A percentile compares a stretch with the other conserved stretches of the same genome.
These are phyloP conservation scores for Amazona vittata DNA, from an alignment of 2,113 vertebrate genomes.

Conservation along the genomic window DNA sequence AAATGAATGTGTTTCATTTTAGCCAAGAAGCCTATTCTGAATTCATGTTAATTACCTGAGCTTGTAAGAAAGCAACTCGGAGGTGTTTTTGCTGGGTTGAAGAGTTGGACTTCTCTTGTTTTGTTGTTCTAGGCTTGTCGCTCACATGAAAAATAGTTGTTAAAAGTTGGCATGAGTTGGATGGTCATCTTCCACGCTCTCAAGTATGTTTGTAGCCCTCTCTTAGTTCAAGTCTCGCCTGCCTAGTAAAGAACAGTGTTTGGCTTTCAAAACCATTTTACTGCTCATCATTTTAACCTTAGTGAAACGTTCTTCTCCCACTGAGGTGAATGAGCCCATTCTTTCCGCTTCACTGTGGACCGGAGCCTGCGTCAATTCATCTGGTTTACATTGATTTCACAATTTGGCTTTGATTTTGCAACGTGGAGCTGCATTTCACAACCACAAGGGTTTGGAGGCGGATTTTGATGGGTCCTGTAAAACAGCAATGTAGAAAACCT, in stretches of 20 bases:
- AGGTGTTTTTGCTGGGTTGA: neutral
- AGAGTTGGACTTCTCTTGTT: neutral
- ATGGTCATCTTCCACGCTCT: neutral
- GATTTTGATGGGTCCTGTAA: neutral
- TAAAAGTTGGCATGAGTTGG: neutral
- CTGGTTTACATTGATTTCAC: slow-evolving; percentile 13
- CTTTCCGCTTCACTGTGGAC: neutral
- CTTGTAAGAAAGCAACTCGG: neutral
- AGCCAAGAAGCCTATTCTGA: neutral
- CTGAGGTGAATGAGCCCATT: neutral
- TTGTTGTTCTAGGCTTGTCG: neutral
- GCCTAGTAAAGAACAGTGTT: neutral
- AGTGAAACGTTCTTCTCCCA: neutral
- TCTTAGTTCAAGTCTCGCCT: neutral
- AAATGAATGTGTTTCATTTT: neutral
- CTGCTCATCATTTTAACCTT: neutral
- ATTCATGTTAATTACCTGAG: neutral
- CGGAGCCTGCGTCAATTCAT: neutral
- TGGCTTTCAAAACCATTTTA: neutral
- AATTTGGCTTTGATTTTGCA: neutral
- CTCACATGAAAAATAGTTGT: neutral
- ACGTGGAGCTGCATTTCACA: neutral
- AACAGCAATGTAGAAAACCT: neutral
- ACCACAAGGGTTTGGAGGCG: neutral
- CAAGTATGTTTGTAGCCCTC: neutral